These are phyloP conservation scores for Larimichthys polyactis DNA, from an alignment of 2,113 vertebrate species.

Conservation along the genomic window DNA sequence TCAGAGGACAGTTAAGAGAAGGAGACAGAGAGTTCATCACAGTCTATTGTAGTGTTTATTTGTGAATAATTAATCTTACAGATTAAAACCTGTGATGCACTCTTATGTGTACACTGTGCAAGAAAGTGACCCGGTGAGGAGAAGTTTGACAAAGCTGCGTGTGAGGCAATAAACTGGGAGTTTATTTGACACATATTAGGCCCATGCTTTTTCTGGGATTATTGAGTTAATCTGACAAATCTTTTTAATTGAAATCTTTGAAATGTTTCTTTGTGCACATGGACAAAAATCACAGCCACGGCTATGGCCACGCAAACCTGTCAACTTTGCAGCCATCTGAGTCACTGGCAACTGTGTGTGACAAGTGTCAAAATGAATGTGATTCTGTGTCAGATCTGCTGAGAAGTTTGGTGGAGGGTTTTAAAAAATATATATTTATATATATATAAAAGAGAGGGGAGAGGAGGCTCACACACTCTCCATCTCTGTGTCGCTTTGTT, in stretches of 20 bases:
- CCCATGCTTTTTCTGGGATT: not conserved
- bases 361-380: conserved; percentile 61
- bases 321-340: conserved; percentile 51
- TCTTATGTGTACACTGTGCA: not conserved
- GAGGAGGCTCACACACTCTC: not conserved
- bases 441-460: too few species aligned
- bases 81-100: conserved; percentile 12
- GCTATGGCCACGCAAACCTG: conserved; percentile 32
- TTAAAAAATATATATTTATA: not conserved
- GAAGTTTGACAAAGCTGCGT: conserved; percentile 41
- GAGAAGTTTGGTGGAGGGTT: conserved; percentile 47
- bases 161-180: not conserved
- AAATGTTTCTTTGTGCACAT: conserved; percentile 22
- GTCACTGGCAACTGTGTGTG: conserved; percentile 61
- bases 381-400: conserved; percentile 52
- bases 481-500: conserved; percentile 36
- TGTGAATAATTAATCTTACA: conserved; percentile 67
- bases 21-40: conserved; percentile 67
- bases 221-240: not conserved
- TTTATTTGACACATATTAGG: not conserved
- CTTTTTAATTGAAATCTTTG: not conserved
- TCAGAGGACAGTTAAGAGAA: conserved; percentile 59
- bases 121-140: conserved; percentile 56
- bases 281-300: conserved; percentile 8
- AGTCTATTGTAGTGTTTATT: conserved; percentile 61